phyloP scores from a whole-genome alignment of 1,140 invertebrate species.

The Chelonus insularis region DNA sequence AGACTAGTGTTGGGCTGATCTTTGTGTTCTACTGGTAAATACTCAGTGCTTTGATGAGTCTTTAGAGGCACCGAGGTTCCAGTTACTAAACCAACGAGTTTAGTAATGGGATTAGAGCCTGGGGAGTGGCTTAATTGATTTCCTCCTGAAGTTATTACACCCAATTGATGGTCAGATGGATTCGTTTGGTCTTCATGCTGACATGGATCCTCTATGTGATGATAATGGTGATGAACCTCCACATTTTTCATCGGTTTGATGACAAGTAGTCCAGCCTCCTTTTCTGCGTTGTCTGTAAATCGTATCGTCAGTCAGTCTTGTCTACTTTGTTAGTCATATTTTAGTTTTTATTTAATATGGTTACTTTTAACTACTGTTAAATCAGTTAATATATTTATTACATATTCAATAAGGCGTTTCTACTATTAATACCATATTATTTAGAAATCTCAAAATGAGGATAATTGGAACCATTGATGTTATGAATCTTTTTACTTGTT shows the following conservation, averaged over 20 bases:
- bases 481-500: too few species aligned
- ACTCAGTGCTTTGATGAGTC: neutral
- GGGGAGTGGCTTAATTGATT: too few species aligned
- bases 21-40: neutral
- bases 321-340: slow-evolving; percentile 5
- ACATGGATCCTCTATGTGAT: neutral
- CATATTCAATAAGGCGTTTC: neutral
- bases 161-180: neutral
- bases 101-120: too few species aligned
- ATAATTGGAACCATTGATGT: too few species aligned
- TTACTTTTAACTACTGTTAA: neutral
- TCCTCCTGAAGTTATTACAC: neutral
- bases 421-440: too few species aligned
- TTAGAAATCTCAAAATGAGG: too few species aligned
- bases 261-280: slow-evolving; percentile 13
- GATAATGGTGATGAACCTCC: neutral
- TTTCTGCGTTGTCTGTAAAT: slow-evolving; percentile 19
- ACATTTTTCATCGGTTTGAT: slow-evolving; percentile 4
- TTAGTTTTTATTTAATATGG: neutral
- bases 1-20: neutral
- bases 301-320: slow-evolving; percentile 25
- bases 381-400: neutral
- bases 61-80: neutral
- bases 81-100: neutral
- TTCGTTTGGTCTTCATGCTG: neutral